Percentiles rank a stretch among this genome's conserved stretches.
Conservation (phyloP, 2,113 vertebrate species). For the Glaucomys volans region DNA sequence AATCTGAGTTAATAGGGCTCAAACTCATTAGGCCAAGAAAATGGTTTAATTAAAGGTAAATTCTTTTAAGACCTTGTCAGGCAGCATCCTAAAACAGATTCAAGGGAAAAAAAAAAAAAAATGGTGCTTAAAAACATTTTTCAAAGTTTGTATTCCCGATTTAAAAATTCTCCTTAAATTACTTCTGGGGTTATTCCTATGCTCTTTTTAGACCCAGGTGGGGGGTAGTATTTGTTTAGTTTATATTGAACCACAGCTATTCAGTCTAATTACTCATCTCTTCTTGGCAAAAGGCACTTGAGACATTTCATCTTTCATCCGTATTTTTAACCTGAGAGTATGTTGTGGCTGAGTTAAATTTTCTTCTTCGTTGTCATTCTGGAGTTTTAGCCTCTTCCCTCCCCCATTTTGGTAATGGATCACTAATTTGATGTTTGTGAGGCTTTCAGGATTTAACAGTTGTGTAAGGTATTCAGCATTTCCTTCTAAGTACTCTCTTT, state of each 20-base stretch:
- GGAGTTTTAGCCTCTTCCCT: background rate
- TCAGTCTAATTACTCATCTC: constrained; percentile 72
- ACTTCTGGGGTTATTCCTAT: constrained; percentile 34
- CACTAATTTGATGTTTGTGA: background rate
- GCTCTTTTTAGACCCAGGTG: background rate
- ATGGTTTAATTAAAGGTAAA: constrained; percentile 82
- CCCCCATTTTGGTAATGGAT: background rate
- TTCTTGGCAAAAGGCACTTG: constrained; percentile 54
- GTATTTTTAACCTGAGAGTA: background rate
- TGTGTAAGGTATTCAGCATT: background rate
- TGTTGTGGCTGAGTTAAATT: constrained; percentile 41
- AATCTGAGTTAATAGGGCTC: constrained; percentile 82
- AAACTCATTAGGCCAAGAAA: constrained; percentile 81
- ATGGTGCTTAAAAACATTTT: background rate
- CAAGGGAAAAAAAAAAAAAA: background rate
- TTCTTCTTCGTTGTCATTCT: constrained; percentile 35
- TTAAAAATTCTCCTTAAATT: background rate
- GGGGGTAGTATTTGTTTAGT: background rate
- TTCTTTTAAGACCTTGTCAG: constrained; percentile 78
- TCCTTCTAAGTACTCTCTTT: background rate
- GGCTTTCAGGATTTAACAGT: background rate
- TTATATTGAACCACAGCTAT: constrained; percentile 53
- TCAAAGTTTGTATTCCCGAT: background rate
- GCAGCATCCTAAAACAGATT: constrained; percentile 9
- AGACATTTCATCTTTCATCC: constrained; percentile 36